Conservation (phyloP, 2,888 invertebrate species). For the Cynaeus angustus region DNA sequence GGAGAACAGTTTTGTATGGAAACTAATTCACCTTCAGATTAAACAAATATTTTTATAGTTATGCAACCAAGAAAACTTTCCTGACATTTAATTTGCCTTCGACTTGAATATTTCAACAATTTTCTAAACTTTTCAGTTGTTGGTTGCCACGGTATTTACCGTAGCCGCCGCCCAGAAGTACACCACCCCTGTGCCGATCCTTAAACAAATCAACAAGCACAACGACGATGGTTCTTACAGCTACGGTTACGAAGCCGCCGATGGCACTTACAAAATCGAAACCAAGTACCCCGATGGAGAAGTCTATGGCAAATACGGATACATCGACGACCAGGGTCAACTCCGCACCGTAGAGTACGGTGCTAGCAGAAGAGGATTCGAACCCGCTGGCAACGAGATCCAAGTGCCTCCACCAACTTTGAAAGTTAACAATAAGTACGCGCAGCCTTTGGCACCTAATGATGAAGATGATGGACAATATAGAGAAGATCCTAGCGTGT, state of each 20-base stretch:
- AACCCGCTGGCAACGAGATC: slow-evolving; percentile 84
- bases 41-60: not conserved
- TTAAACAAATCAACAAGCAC: slow-evolving; percentile 89
- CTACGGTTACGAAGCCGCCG: slow-evolving; percentile 90
- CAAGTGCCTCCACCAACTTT: slow-evolving; percentile 89
- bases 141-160: slow-evolving; percentile 64
- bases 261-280: slow-evolving; percentile 91
- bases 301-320: slow-evolving; percentile 93
- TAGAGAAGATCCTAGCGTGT: slow-evolving; percentile 86
- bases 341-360: slow-evolving; percentile 89
- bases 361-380: slow-evolving; percentile 86
- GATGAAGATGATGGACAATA: slow-evolving; percentile 91
- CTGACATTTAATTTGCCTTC: not conserved
- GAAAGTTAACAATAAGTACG: slow-evolving; percentile 68
- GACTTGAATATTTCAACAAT: too few species aligned
- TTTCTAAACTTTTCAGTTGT: slow-evolving; percentile 66
- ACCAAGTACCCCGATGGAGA: slow-evolving; percentile 89
- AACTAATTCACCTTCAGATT: not conserved
- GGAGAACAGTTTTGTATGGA: too few species aligned
- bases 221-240: slow-evolving; percentile 93
- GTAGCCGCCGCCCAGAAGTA: slow-evolving; percentile 71
- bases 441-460: slow-evolving; percentile 73
- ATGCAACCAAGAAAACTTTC: not conserved
- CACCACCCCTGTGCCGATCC: slow-evolving; percentile 86
- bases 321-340: slow-evolving; percentile 85